These are phyloP conservation scores for Cetoscarus ocellatus DNA, from an alignment of 2,797 vertebrate species.

Conservation along the genomic window DNA sequence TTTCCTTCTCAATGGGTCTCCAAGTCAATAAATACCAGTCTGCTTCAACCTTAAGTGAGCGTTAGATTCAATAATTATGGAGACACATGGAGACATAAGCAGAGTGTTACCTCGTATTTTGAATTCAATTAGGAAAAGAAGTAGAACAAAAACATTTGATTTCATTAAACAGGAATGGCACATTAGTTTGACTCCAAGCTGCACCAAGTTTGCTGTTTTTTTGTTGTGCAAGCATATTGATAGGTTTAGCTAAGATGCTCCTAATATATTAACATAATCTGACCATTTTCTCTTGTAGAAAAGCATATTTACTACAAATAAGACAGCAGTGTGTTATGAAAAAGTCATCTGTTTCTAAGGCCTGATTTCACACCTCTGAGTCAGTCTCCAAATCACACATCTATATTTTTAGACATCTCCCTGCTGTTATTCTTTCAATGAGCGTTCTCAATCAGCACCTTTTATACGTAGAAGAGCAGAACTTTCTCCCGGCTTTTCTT, in stretches of 20 bases:
- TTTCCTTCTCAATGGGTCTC: constrained; percentile 71
- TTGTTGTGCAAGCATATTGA: too few species aligned
- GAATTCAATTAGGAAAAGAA: constrained; percentile 45
- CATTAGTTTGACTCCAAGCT: neutral
- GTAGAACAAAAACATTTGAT: constrained; percentile 9
- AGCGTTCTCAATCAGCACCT: neutral
- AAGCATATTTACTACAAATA: neutral
- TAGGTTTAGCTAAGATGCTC: too few species aligned
- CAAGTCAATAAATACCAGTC: constrained; percentile 66
- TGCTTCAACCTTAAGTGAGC: constrained; percentile 59
- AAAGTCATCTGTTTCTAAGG: neutral
- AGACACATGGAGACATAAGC: constrained; percentile 60
- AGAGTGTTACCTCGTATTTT: constrained; percentile 55
- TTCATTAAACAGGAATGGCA: constrained; percentile 23
- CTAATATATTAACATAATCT: too few species aligned
- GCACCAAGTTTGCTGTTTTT: too few species aligned
- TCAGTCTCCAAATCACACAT: neutral
- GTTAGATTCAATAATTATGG: constrained; percentile 73
- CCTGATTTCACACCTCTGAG: neutral
- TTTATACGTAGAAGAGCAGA: neutral
- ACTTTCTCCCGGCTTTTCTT: neutral
- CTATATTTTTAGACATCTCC: neutral
- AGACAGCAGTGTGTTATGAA: neutral
- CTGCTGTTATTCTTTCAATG: neutral
- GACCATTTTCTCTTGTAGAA: neutral